phyloP scores from a whole-genome alignment of 2,888 invertebrate genomes.

The Drepanosiphum platanoidis region DNA sequence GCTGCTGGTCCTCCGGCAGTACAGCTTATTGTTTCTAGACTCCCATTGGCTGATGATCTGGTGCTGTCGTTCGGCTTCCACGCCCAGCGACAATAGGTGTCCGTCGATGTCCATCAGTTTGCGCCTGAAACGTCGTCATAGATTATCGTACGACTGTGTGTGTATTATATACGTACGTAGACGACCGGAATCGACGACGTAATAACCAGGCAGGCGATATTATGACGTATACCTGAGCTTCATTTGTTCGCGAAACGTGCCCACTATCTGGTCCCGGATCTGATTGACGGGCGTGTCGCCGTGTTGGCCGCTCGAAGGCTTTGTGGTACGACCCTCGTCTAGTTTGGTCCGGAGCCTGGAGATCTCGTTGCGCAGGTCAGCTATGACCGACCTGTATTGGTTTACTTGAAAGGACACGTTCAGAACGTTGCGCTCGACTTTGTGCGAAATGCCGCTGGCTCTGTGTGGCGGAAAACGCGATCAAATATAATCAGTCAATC shows the following conservation, averaged over 20 bases:
- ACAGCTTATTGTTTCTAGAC: slow-evolving; percentile 80
- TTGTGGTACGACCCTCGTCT: slow-evolving; percentile 33
- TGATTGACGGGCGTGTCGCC: slow-evolving; percentile 65
- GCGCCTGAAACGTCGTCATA: slow-evolving; percentile 68
- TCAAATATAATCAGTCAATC: no score
- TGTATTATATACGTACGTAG: neutral
- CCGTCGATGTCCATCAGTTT: slow-evolving; percentile 92
- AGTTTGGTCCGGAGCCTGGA: slow-evolving; percentile 72
- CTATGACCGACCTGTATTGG: slow-evolving; percentile 84
- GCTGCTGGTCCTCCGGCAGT: slow-evolving; percentile 70
- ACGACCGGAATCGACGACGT: neutral
- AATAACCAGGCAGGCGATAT: neutral
- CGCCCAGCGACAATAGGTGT: slow-evolving; percentile 83
- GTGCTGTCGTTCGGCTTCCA: slow-evolving; percentile 89
- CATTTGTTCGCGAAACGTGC: slow-evolving; percentile 93
- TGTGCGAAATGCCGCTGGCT: slow-evolving; percentile 90
- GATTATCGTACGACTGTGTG: neutral
- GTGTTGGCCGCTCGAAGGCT: slow-evolving; percentile 30
- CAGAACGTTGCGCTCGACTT: slow-evolving; percentile 75
- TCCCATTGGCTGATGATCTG: slow-evolving; percentile 91
- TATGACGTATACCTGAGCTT: slow-evolving; percentile 73
- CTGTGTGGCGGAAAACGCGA: slow-evolving; percentile 67
- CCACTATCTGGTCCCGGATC: slow-evolving; percentile 85
- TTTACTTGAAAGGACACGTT: slow-evolving; percentile 82
- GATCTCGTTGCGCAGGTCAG: slow-evolving; percentile 86